Percentiles rank a stretch among this genome's conserved stretches.
These are phyloP conservation scores for Hyla sarda DNA, from an alignment of 2,113 vertebrate genomes.

Conservation along the genomic window DNA sequence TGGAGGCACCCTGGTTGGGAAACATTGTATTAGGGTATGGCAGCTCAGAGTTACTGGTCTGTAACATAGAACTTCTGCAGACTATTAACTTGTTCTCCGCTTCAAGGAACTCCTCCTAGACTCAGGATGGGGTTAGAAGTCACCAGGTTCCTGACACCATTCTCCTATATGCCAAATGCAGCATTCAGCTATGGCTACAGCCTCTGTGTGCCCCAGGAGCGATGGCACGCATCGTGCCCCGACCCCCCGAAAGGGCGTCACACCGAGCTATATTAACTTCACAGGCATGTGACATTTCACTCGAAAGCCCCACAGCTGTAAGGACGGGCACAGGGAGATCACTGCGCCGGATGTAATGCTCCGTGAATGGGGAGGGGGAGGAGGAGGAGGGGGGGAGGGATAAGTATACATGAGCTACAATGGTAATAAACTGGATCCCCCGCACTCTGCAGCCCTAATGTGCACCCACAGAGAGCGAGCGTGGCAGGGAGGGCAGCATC, in stretches of 20 bases:
- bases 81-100: too few species aligned
- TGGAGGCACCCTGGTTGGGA: too few species aligned
- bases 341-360: background rate
- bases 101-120: too few species aligned
- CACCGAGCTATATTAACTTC: background rate
- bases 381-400: background rate
- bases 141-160: background rate
- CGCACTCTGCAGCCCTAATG: conserved; percentile 53
- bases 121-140: background rate
- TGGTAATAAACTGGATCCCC: conserved; percentile 51
- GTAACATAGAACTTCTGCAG: background rate
- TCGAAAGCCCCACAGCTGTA: conserved; percentile 6
- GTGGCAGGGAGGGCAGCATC: conserved; percentile 17
- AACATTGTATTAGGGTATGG: too few species aligned
- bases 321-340: background rate
- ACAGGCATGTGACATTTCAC: conserved; percentile 40
- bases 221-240: background rate
- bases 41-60: too few species aligned
- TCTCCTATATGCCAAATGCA: background rate
- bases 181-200: background rate
- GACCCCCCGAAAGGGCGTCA: background rate
- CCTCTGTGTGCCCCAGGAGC: background rate
- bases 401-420: background rate
- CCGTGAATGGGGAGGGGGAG: background rate
- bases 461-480: conserved; percentile 50